phyloP scores from a whole-genome alignment of 2,888 invertebrate genomes.

The Tineola bisselliella region DNA sequence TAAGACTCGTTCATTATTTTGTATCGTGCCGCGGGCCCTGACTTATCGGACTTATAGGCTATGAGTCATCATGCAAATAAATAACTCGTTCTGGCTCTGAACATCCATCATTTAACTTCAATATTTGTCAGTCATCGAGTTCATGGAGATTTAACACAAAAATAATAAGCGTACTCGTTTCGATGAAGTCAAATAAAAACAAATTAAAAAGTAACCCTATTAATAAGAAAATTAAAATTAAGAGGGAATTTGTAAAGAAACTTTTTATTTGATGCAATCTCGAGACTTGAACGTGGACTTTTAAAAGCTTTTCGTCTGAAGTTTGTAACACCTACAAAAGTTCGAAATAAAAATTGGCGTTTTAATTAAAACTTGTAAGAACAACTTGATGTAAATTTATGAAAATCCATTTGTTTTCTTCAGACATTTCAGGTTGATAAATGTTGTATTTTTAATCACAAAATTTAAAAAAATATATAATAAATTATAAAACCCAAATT shows the following conservation, averaged over 20 bases:
- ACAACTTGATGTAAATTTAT: background rate
- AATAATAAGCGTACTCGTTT: too few species aligned
- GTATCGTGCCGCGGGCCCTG: conserved; percentile 32
- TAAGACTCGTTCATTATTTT: conserved; percentile 23
- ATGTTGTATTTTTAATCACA: too few species aligned
- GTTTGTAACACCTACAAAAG: background rate
- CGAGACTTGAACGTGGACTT: background rate
- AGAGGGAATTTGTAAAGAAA: background rate
- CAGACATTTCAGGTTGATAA: background rate
- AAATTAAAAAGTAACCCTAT: background rate
- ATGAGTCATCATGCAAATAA: background rate
- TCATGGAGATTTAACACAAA: background rate
- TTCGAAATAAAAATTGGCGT: background rate
- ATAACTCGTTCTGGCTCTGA: background rate
- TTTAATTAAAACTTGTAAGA: background rate
- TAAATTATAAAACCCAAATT: too few species aligned
- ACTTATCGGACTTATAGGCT: conserved; percentile 14
- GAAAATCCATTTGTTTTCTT: background rate
- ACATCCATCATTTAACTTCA: background rate
- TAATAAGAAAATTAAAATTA: background rate
- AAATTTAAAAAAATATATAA: too few species aligned
- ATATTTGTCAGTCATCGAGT: background rate
- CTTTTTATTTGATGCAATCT: background rate
- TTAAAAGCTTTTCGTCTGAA: background rate
- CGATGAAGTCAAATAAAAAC: background rate